Evolutionary conservation across 2,113 vertebrate genomes (phyloP).

Genomic region (Myotis davidii): DNA sequence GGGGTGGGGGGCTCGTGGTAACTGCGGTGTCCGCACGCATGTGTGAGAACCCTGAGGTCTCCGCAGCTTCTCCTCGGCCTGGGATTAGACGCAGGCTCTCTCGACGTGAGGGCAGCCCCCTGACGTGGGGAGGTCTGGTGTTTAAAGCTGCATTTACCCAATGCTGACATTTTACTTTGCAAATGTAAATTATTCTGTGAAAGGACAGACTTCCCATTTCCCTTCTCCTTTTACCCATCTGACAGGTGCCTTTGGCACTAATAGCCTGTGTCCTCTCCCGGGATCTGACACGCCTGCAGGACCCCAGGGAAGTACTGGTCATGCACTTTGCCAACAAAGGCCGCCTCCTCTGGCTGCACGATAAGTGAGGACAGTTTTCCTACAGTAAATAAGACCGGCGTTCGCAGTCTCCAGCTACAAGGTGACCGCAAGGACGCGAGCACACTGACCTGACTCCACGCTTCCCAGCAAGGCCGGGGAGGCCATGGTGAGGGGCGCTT

Average conservation of each 20-base stretch:
- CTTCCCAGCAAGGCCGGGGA: conserved; percentile 97
- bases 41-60: neutral
- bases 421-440: neutral
- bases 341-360: neutral
- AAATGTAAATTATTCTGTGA: neutral
- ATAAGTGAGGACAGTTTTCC: neutral
- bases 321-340: neutral
- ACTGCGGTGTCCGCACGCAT: neutral
- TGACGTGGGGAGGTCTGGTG: neutral
- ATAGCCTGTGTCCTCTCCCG: neutral
- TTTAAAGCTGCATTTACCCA: neutral
- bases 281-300: neutral
- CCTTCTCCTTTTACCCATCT: neutral
- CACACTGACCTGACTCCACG: conserved; percentile 92
- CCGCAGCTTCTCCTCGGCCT: neutral
- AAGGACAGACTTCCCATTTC: neutral
- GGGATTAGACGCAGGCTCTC: neutral
- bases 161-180: neutral
- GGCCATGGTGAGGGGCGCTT: conserved; percentile 94
- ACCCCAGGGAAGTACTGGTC: neutral
- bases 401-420: neutral
- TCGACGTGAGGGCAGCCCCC: neutral
- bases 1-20: neutral
- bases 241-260: neutral
- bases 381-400: neutral